Conservation (phyloP, 2,797 vertebrate genomes). For the Carcharodon carcharias region DNA sequence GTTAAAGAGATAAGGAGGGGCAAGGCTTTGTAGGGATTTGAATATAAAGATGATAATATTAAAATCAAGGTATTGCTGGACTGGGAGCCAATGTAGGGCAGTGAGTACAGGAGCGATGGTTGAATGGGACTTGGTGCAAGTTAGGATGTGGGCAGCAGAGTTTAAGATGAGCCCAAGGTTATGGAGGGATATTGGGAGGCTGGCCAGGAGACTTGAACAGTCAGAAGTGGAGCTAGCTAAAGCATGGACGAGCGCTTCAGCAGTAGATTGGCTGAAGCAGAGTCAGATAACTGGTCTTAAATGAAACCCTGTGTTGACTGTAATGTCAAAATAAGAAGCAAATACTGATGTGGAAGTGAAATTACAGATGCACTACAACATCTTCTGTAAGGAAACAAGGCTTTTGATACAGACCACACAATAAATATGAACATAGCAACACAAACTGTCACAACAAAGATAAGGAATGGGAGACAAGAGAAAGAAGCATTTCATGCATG, state of each 20-base stretch:
- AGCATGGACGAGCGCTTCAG: not conserved
- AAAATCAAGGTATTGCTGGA: not conserved
- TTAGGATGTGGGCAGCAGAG: not conserved
- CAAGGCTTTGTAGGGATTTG: not conserved
- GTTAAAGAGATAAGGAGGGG: not conserved
- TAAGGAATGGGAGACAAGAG: conserved; percentile 50
- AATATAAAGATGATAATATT: not conserved
- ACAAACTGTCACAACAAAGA: conserved; percentile 61
- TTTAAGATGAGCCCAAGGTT: not conserved
- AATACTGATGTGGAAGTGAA: not conserved
- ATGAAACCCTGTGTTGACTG: not conserved
- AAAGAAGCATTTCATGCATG: not conserved
- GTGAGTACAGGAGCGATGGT: not conserved
- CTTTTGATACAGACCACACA: not conserved
- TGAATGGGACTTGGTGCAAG: not conserved
- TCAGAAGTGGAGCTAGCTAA: not conserved
- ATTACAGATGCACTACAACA: not conserved
- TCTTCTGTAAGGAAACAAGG: not conserved
- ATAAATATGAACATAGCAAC: not conserved
- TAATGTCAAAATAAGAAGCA: not conserved
- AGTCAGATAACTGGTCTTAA: not conserved
- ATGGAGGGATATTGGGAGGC: not conserved
- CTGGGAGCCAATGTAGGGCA: not conserved
- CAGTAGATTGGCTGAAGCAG: not conserved
- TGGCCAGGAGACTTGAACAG: not conserved